Evolutionary conservation across 2,888 invertebrate species (phyloP).

Genomic region (Spisula subtruncata): DNA sequence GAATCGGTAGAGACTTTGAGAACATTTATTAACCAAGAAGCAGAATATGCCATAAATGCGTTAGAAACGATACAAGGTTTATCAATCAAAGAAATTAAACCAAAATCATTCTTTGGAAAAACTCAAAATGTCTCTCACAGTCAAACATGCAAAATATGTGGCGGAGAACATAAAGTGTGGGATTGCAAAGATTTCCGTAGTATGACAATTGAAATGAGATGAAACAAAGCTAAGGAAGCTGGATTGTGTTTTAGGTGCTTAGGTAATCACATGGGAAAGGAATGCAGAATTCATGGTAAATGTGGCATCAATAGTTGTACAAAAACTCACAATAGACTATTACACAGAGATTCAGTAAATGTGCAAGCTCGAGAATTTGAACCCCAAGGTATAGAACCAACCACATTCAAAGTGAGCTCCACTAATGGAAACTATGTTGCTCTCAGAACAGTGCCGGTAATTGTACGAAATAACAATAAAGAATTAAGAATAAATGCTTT

Average conservation of each 20-base stretch:
- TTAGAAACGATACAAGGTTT: too few relatives aligned
- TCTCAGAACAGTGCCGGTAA: slow-evolving; percentile 42
- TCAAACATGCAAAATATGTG: slow-evolving; percentile 25
- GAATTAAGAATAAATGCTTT: slow-evolving; percentile 40
- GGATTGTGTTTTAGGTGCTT: slow-evolving; percentile 54
- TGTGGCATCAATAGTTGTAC: slow-evolving; percentile 39
- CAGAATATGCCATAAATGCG: too few relatives aligned
- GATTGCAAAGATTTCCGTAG: slow-evolving; percentile 22
- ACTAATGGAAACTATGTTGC: neutral
- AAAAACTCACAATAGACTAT: slow-evolving; percentile 43
- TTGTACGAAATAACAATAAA: neutral
- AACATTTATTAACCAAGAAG: too few relatives aligned
- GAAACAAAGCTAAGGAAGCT: slow-evolving; percentile 43
- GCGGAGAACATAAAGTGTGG: slow-evolving; percentile 39
- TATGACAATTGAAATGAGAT: slow-evolving; percentile 40
- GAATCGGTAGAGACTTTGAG: too few relatives aligned
- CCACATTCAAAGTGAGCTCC: neutral
- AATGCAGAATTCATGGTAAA: neutral
- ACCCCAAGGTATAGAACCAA: neutral
- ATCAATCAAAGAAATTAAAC: too few relatives aligned
- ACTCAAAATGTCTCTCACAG: too few relatives aligned
- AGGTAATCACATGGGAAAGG: slow-evolving; percentile 36
- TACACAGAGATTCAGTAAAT: slow-evolving; percentile 26
- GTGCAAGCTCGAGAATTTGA: neutral
- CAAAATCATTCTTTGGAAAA: too few relatives aligned